phyloP scores from a whole-genome alignment of 2,888 invertebrate species.

The Deroplatys truncata region DNA sequence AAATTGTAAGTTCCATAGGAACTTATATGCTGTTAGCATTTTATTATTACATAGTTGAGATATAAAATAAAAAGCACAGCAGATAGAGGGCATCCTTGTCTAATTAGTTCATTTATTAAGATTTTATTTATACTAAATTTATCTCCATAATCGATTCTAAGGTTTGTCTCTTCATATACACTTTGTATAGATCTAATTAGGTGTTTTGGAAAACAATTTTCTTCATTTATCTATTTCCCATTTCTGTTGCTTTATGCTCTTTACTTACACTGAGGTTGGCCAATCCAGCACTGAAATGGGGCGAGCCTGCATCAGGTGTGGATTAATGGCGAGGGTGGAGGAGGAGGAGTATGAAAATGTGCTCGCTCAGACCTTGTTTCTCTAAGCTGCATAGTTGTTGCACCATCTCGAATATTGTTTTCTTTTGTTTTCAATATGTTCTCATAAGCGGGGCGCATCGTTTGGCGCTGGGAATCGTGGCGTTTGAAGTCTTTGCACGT shows the following conservation, averaged over 20 bases:
- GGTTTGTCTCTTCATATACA: too few relatives aligned
- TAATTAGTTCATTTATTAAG: too few relatives aligned
- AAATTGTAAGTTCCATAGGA: too few relatives aligned
- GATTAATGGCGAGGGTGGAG: background rate
- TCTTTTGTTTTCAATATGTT: background rate
- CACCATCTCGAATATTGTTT: background rate
- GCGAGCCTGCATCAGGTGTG: background rate
- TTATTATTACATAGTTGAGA: too few relatives aligned
- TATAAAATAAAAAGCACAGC: too few relatives aligned
- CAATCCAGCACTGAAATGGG: background rate
- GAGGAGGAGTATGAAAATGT: background rate
- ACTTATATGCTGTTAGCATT: too few relatives aligned
- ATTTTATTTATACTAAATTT: too few relatives aligned
- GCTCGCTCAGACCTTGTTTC: background rate
- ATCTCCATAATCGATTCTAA: too few relatives aligned
- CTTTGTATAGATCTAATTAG: too few relatives aligned
- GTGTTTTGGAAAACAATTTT: too few relatives aligned
- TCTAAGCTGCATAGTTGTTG: background rate
- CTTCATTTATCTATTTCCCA: background rate
- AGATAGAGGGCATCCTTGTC: too few relatives aligned
- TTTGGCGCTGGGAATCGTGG: background rate
- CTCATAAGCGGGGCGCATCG: background rate
- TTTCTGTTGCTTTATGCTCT: too few relatives aligned
- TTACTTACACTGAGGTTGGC: background rate
- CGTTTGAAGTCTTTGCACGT: background rate